Evolutionary conservation across 1,140 invertebrate species (phyloP), one percentile per base, ranked within the genome.

Genomic region (Formica selysi): DNA sequence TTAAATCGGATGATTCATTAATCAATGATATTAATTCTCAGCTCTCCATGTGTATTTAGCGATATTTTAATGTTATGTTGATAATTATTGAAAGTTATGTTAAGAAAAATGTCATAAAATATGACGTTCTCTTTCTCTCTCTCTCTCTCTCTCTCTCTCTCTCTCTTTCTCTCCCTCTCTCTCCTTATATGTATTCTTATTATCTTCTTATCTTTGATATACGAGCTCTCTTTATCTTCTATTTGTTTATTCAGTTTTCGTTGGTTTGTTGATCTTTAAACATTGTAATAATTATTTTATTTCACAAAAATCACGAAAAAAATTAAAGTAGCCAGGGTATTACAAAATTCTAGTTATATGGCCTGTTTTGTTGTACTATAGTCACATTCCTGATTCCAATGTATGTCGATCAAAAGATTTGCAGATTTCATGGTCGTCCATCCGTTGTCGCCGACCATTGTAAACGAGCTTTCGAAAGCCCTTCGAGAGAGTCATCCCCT

Each of bases 391-490:
- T 41, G 62, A 29, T 13, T 51, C 8, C 48, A 19, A 32, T 64
- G 22, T 26, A n/a, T 41, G 36, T 61, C 44, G 36, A 32, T 61
- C 61, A 71, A 71, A 81, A 51, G 85, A 81, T 67, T 41, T 61
- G 38, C 76, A 61, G 36, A 51, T 80, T 85, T 86, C 48, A 70
- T n/a, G 29, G 44, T 36, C 3, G n/a, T 22, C 29, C 65, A 59
- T 51, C 71, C 64, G 62, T 85, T 19, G 32, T 54, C 29, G 10
- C 68, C 57, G 29, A 16, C 36, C 19, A 48, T 85, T 78, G 61
- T 85, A 85, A 85, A 85, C 83, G 74, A 79, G 61, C 36, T 80
- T 85, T 68, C 36, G 76, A 85, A 67, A 67, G 48, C 74, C n/a
- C 36, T 67, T 29, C 48, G 59, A 36, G 54, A 51, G 29, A 16